Evolutionary conservation across 2,113 vertebrate species (phyloP).

Genomic region (Limanda limanda): DNA sequence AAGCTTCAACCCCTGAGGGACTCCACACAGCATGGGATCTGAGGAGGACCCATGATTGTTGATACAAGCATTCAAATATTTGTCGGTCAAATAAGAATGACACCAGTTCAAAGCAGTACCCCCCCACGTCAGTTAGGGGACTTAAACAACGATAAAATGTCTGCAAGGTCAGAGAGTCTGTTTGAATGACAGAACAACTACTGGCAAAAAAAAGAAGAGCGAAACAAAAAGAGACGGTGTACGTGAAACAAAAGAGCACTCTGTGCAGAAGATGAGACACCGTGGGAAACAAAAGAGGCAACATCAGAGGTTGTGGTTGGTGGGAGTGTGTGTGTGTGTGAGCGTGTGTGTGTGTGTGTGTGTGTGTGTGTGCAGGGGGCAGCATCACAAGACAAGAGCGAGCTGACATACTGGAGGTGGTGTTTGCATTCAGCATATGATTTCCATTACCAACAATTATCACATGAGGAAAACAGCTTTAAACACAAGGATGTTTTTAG

Average conservation of each 20-base stretch:
- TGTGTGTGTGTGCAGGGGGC: background rate
- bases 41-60: background rate
- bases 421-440: slow-evolving; percentile 66
- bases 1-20: background rate
- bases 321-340: background rate
- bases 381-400: slow-evolving; percentile 63
- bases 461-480: slow-evolving; percentile 50
- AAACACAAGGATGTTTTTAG: slow-evolving; percentile 37
- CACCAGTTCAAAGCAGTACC: background rate
- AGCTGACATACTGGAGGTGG: slow-evolving; percentile 42
- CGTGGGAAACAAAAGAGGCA: slow-evolving; percentile 65
- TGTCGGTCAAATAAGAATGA: background rate
- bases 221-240: slow-evolving; percentile 10
- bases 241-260: slow-evolving; percentile 49
- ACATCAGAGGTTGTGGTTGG: slow-evolving; percentile 53
- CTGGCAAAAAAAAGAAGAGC: background rate
- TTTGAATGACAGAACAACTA: slow-evolving; percentile 54
- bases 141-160: slow-evolving; percentile 15
- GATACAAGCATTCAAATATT: background rate
- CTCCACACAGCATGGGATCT: background rate
- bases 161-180: slow-evolving; percentile 48
- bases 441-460: slow-evolving; percentile 60
- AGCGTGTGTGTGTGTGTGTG: background rate
- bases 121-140: slow-evolving; percentile 18
- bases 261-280: slow-evolving; percentile 57